Evolutionary conservation across 2,113 vertebrate species (phyloP).

Genomic region (Chascanopsetta lugubris): DNA sequence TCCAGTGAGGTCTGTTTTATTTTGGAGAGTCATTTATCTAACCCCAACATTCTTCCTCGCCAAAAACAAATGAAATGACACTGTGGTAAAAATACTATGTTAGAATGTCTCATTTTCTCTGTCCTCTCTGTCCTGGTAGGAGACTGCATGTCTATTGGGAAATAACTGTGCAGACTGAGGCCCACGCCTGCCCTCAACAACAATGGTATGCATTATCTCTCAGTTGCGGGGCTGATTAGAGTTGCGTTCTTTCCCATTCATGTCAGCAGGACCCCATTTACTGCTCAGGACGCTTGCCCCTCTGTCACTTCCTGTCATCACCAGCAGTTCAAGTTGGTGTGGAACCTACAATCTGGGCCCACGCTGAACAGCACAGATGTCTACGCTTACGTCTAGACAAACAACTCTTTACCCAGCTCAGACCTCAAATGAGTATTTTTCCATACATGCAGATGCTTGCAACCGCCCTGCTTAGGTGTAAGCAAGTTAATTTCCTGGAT

Average conservation of each 20-base stretch:
- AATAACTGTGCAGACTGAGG: constrained; percentile 71
- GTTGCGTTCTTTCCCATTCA: constrained; percentile 76
- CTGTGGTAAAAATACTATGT: constrained; percentile 26
- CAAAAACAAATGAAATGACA: constrained; percentile 9
- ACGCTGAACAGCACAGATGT: constrained; percentile 1
- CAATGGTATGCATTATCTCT: constrained; percentile 80
- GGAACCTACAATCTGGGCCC: constrained; percentile 18
- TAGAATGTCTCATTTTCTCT: constrained; percentile 48
- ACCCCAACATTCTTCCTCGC: background rate
- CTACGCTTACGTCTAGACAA: background rate
- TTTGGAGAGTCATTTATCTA: constrained; percentile 16
- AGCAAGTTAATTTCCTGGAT: constrained; percentile 59
- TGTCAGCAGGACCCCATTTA: constrained; percentile 75
- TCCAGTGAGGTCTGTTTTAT: background rate
- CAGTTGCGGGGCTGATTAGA: constrained; percentile 73
- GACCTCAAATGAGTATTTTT: constrained; percentile 2
- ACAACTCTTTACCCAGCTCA: constrained; percentile 3
- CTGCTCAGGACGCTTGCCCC: constrained; percentile 64
- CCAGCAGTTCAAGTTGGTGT: constrained; percentile 22
- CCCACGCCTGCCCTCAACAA: constrained; percentile 72
- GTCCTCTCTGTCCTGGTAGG: constrained; percentile 42
- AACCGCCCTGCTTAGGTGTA: constrained; percentile 11
- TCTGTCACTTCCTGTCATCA: constrained; percentile 72
- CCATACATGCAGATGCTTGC: constrained; percentile 8
- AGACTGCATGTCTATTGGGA: constrained; percentile 55